A percentile compares a stretch with the other conserved stretches of the same genome.
These are phyloP conservation scores for Pogonomyrmex californicus DNA, from an alignment of 1,140 invertebrate species.

Conservation along the genomic window DNA sequence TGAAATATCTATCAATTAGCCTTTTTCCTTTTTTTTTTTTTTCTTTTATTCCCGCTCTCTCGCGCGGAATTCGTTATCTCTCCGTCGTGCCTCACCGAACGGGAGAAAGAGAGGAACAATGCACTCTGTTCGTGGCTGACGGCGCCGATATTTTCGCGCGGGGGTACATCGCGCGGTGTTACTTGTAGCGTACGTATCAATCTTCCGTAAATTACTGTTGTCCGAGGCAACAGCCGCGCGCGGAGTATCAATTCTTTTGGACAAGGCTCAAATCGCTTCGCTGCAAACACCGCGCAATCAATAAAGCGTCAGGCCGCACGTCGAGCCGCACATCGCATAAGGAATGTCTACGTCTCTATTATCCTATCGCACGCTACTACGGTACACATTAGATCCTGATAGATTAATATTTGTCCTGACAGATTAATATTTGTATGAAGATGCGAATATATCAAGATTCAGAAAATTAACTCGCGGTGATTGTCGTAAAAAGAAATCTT, in stretches of 20 bases:
- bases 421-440: too few species aligned
- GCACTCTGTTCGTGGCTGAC: not conserved
- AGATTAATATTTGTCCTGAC: constrained; percentile 2
- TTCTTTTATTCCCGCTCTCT: constrained; percentile 3
- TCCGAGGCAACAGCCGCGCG: constrained; percentile 47
- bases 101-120: too few species aligned
- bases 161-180: not conserved
- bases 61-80: constrained; percentile 34
- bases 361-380: not conserved
- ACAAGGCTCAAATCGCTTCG: constrained; percentile 47
- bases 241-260: constrained; percentile 52
- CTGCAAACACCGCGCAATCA: constrained; percentile 43
- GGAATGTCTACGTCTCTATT: constrained; percentile 11
- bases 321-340: not conserved
- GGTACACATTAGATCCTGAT: not conserved
- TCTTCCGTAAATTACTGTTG: constrained; percentile 61
- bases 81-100: not conserved
- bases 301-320: constrained; percentile 45
- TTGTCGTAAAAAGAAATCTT: not conserved
- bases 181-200: constrained; percentile 55
- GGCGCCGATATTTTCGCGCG: constrained; percentile 37
- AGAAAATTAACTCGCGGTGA: not conserved
- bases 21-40: not conserved
- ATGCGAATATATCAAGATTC: not conserved
- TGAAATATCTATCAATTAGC: constrained; percentile 58